Base-by-base conservation (phyloP, 2,113 vertebrate species). In the Gobio gobio region DNA sequence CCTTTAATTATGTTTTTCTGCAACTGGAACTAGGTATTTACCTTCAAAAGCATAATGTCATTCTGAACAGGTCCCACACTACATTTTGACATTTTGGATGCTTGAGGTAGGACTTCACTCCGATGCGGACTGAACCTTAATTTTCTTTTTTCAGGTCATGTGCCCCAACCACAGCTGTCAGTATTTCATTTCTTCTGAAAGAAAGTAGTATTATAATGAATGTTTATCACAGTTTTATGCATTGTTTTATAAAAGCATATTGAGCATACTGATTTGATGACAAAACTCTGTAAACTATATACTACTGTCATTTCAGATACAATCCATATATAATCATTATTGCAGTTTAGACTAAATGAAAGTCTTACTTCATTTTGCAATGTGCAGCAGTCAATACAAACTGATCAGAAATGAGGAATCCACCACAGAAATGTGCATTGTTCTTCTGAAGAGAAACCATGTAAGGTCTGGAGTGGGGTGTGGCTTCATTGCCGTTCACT, bases 21-120 rank as follows among this genome's bases (percentile, higher is more conserved):
- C 7, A 56, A 3, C 18, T 3, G 1, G 18, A 56, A 56, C 54
- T 56, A 22, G 54, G 22, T 5, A 56, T 56, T n/a, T 84, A 87
- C 86, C 83, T 70, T 61, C 47, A 87, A 61, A 8, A 87, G 83
- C 86, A 87, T 74, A 51, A 87, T 82, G 45, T 82, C 79, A 82
- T 82, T 70, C 16, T 16, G 1, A 49, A 13, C 3, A 40, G 40
- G 49, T 51, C 3, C 1, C 40, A 1, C 5, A 40, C 40, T 6
- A 40, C 7, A 40, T 40, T n/a, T n/a, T n/a, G n/a, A n/a, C n/a
- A n/a, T n/a, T 40, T 7, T 40, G 47, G 63, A 70, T 82, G 40
- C n/a, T 47, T 66, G 59, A 66, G 3, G 79, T 49, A 68, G 14
- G 24, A n/a, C 79, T 82, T 63, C 10, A 82, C 63, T 49, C 4